phyloP scores from a whole-genome alignment of 2,113 vertebrate species.

The Charina bottae region DNA sequence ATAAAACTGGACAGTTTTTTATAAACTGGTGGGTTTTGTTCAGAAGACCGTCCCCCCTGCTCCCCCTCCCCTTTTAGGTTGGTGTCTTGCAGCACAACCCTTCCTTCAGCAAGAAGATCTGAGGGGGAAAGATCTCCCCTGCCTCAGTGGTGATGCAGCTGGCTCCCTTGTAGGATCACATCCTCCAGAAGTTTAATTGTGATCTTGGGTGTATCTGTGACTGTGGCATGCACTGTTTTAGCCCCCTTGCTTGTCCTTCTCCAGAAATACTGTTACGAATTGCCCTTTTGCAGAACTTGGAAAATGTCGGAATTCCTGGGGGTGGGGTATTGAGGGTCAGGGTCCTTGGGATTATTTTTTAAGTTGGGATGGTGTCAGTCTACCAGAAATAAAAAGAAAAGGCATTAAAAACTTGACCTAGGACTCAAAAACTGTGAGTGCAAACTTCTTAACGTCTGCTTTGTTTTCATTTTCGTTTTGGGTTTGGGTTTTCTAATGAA shows the following conservation, averaged over 20 bases:
- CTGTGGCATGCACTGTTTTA: constrained; percentile 70
- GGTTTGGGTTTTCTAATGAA: constrained; percentile 46
- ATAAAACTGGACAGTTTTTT: constrained; percentile 86
- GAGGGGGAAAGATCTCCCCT: constrained; percentile 63
- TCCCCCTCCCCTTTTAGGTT: neutral
- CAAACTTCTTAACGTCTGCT: constrained; percentile 45
- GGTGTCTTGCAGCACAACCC: constrained; percentile 58
- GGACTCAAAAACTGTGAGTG: constrained; percentile 64
- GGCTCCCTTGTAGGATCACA: constrained; percentile 69
- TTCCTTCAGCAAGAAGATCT: constrained; percentile 63
- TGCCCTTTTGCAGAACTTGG: constrained; percentile 60
- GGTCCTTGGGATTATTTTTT: neutral
- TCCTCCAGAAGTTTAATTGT: constrained; percentile 60
- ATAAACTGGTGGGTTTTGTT: constrained; percentile 83
- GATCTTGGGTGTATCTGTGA: constrained; percentile 65
- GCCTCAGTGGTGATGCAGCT: constrained; percentile 64
- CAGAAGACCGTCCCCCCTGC: constrained; percentile 62
- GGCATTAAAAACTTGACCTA: constrained; percentile 58
- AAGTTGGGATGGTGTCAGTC: neutral
- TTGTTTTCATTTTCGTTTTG: constrained; percentile 27
- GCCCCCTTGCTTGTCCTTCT: constrained; percentile 50
- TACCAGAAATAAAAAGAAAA: neutral
- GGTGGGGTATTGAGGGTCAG: neutral
- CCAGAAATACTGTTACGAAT: constrained; percentile 53
- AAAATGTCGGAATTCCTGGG: constrained; percentile 28